These are phyloP conservation scores for Enteromius trimaculatus DNA, from an alignment of 2,797 vertebrate genomes.

Conservation along the genomic window DNA sequence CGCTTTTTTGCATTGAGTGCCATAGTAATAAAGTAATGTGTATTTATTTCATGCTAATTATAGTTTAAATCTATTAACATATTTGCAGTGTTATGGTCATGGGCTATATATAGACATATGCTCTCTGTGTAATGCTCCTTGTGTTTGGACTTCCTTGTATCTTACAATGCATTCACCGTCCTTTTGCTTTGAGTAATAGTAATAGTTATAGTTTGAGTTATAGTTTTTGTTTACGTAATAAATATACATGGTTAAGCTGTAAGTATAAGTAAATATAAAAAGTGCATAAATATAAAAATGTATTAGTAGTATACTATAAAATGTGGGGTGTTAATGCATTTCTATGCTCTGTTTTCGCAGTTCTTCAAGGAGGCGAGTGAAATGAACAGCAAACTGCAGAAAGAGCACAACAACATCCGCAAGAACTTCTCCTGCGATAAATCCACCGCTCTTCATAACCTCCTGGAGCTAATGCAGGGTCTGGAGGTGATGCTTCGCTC, in stretches of 20 bases:
- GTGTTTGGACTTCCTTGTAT: too few relatives aligned
- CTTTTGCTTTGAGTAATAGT: too few relatives aligned
- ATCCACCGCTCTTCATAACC: constrained; percentile 81
- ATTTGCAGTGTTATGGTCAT: neutral
- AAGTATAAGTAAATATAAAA: too few relatives aligned
- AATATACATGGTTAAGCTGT: too few relatives aligned
- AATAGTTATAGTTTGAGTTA: too few relatives aligned
- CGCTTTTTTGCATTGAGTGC: neutral
- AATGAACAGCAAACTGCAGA: constrained; percentile 84
- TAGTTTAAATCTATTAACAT: neutral
- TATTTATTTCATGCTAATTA: neutral
- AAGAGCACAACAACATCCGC: constrained; percentile 86
- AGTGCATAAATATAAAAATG: too few relatives aligned
- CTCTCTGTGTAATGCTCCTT: too few relatives aligned
- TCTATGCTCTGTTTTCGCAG: constrained; percentile 67
- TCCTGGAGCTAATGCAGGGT: constrained; percentile 84
- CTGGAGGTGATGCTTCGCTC: constrained; percentile 83
- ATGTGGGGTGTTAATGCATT: neutral
- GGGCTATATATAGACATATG: too few relatives aligned
- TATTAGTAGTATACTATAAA: too few relatives aligned
- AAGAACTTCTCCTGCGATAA: constrained; percentile 90
- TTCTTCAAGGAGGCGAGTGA: constrained; percentile 95
- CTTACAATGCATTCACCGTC: too few relatives aligned
- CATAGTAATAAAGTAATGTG: too few relatives aligned
- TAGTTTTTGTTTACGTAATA: too few relatives aligned